Base-by-base conservation (phyloP, 35 echinoderm and acorn worm species). In the Chiridota heheva region DNA sequence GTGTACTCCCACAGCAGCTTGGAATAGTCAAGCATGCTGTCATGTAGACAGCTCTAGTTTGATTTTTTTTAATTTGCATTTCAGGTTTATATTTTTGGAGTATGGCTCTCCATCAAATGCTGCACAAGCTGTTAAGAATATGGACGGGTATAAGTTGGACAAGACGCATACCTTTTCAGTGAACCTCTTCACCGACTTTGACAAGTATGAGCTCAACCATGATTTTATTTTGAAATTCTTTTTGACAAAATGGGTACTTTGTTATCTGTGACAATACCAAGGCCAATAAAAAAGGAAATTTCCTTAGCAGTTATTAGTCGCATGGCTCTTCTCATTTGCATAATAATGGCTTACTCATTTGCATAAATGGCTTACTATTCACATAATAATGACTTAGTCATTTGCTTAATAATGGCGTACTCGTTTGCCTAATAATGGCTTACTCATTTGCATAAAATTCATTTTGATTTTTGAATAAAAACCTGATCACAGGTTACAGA, bases 81-180 rank as follows among this genome's bases (percentile, higher is more conserved):
- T n/a, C 80, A 97, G 94, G 42, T 97, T 83, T 56, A 84, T 87
- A 18, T 97, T 97, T 40, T 44, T 97, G 60, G 94, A 97, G 46
- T 97, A 83, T 68, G 75, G 67, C 26, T 85, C 94, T 20, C 88
- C 70, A 79, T 84, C 47, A 0, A 87, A 97, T 66, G 94, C 94
- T 22, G 66, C 82, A 6, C 64, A 90, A 53, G 94, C 94, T 25
- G 94, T 85, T 12, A 97, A 91, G 30, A 85, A 84, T 35, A 72
- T 97, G 73, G 89, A 86, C 77, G 94, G 94, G 1, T 97, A 97
- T 81, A 87, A 88, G 64, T 51, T 97, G 57, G 88, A 97, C 67
- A 97, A 97, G 48, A 80, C 67, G 16, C 94, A 97, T 32, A 91
- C 81, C 2, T 97, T 97, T 61, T 61, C 94, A 65, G 94, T 97